Evolutionary conservation across 2,797 vertebrate genomes (phyloP), one percentile per base, ranked within the genome.

Genomic region (Tachyglossus aculeatus): DNA sequence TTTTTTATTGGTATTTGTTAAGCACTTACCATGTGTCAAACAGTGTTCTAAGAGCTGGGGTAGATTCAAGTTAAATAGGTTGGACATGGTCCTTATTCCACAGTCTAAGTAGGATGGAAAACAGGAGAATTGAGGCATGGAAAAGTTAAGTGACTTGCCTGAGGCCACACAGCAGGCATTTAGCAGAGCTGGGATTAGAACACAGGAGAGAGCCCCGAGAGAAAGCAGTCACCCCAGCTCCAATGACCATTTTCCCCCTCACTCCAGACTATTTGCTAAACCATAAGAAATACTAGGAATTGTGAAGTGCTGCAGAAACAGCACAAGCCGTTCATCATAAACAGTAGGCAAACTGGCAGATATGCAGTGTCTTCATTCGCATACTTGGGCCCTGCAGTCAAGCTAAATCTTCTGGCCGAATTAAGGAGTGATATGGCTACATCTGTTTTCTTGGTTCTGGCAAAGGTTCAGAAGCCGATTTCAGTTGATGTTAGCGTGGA

Each of bases 241-340:
- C n/a, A n/a, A n/a, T n/a, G n/a, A n/a, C n/a, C n/a, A 41, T 76
- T 34, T 47, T 2, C 37, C 43, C 60, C 37, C 6, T 16, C 63
- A 6, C 54, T 32, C 22, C 66, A 13, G 57, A 61, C 32, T 21
- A 10, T 33, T 29, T 51, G 29, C 6, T 14, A 25, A 51, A 33
- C 19, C 14, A 51, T 22, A 51, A 51, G 6, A 40, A 50, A 1
- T 0, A 0, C 0, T 0, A 63, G 2, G 11, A 50, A 14, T 5
- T 52, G 7, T 1, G 1, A 33, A 53, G 71, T 57, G 18, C 7
- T 66, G 32, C 22, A 74, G 29, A 63, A 55, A 13, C 5, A 19
- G 24, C 15, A 25, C 50, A n/a, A 14, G 4, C 9, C 36, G 15
- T 69, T 63, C 56, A 57, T 71, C 53, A 39, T 0, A 33, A 12